These are phyloP conservation scores for Tuta absoluta DNA, from an alignment of 2,888 invertebrate genomes.

Conservation along the genomic window DNA sequence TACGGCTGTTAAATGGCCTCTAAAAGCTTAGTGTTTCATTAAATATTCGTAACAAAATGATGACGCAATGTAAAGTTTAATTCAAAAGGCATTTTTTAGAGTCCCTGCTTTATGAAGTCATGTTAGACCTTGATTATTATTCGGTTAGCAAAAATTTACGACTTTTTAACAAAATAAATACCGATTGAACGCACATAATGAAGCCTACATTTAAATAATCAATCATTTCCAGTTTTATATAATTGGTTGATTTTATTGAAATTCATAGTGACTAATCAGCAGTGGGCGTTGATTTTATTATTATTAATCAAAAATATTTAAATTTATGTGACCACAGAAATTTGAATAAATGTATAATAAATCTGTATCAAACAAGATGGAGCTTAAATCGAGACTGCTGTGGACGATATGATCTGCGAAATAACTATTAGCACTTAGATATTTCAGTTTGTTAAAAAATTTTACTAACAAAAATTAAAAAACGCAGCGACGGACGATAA, in stretches of 20 bases:
- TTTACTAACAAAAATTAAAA: no score
- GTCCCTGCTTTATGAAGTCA: slow-evolving; percentile 27
- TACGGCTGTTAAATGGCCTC: not conserved
- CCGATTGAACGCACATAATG: slow-evolving; percentile 29
- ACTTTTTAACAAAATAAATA: slow-evolving; percentile 22
- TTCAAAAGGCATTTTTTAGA: slow-evolving; percentile 25
- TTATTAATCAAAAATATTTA: slow-evolving; percentile 4
- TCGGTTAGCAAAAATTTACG: slow-evolving; percentile 27
- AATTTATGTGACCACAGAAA: not conserved
- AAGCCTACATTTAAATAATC: slow-evolving; percentile 30
- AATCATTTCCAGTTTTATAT: slow-evolving; percentile 17
- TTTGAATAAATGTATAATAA: slow-evolving; percentile 2
- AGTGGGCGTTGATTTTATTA: slow-evolving; percentile 20
- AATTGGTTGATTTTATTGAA: slow-evolving; percentile 15
- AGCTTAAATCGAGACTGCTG: no score
- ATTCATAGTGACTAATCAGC: slow-evolving; percentile 20
- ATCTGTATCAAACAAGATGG: no score
- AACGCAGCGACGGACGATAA: no score
- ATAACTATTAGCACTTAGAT: no score
- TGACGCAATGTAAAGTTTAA: slow-evolving; percentile 20
- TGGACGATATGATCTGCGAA: no score
- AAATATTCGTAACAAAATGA: not conserved
- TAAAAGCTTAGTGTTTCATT: not conserved
- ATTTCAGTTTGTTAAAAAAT: no score
- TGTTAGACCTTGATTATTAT: slow-evolving; percentile 30